Evolutionary conservation across 2,113 vertebrate species (phyloP).

Genomic region (Hippocampus zosterae): DNA sequence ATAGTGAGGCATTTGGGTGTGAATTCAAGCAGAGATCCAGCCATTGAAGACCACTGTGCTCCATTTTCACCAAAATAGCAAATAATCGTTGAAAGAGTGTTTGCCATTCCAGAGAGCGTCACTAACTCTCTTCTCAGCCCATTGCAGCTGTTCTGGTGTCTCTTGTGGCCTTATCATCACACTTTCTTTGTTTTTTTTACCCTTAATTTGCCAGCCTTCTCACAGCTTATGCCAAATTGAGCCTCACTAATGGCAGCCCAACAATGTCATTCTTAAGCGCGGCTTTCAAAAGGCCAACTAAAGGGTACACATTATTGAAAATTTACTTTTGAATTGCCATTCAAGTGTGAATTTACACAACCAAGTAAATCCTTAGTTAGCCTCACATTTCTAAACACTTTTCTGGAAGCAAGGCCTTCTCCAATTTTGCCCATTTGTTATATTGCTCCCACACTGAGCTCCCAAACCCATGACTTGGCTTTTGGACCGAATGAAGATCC

Average conservation of each 20-base stretch:
- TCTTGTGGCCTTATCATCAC: neutral
- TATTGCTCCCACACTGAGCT: too few species aligned
- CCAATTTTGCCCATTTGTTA: neutral
- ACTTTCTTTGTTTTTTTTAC: neutral
- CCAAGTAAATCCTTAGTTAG: neutral
- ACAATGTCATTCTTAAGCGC: slow-evolving; percentile 17
- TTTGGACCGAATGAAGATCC: neutral
- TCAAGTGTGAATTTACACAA: neutral
- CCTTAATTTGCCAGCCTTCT: neutral
- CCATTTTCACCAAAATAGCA: neutral
- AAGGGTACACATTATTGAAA: neutral
- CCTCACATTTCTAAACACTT: neutral
- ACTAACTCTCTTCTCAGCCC: neutral
- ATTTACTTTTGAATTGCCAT: neutral
- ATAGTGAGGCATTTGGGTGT: too few species aligned
- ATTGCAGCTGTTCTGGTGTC: neutral
- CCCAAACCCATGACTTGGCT: neutral
- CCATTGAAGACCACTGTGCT: too few species aligned
- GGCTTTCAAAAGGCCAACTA: slow-evolving; percentile 27
- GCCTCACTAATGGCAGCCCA: slow-evolving; percentile 5
- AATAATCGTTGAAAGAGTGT: neutral
- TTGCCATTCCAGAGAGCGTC: neutral
- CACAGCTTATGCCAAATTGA: neutral
- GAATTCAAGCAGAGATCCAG: too few species aligned
- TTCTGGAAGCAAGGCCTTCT: neutral